Evolutionary conservation across 2,797 vertebrate genomes (phyloP).

Genomic region (Enteromius unitaeniatus): DNA sequence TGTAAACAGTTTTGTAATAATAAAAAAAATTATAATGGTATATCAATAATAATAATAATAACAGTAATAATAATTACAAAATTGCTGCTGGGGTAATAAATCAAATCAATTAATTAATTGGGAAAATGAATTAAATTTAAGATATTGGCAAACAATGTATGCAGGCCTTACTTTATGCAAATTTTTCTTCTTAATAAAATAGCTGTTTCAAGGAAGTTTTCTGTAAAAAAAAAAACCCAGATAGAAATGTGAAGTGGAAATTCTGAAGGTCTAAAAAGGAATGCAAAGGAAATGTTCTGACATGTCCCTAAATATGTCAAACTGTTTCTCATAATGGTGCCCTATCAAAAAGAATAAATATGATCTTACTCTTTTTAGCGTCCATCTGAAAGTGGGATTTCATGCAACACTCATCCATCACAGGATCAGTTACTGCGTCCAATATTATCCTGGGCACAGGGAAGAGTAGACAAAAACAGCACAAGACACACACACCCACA

Average conservation of each 20-base stretch:
- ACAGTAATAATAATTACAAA: neutral
- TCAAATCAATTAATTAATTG: neutral
- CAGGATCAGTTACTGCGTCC: slow-evolving; percentile 57
- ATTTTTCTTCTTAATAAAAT: neutral
- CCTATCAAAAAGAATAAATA: slow-evolving; percentile 53
- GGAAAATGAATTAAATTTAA: neutral
- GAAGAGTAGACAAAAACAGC: slow-evolving; percentile 48
- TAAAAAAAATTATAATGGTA: too few relatives aligned
- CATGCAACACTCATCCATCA: slow-evolving; percentile 60
- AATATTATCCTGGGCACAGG: slow-evolving; percentile 55
- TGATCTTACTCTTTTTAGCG: slow-evolving; percentile 53
- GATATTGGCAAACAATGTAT: neutral
- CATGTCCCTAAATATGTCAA: slow-evolving; percentile 51
- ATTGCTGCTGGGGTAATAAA: neutral
- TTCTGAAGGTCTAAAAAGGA: slow-evolving; percentile 36
- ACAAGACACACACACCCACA: neutral
- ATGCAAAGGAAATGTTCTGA: slow-evolving; percentile 53
- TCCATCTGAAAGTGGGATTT: slow-evolving; percentile 56
- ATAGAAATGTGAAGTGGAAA: neutral
- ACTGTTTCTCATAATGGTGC: slow-evolving; percentile 53
- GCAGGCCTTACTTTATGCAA: neutral
- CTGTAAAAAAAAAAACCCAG: neutral
- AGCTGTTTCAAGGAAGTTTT: neutral
- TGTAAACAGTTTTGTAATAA: neutral
- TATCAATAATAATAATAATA: too few relatives aligned